Percentiles rank a stretch among this genome's conserved stretches.
phyloP scores from a whole-genome alignment of 2,113 vertebrate species.

The Elaphurus davidianus region DNA sequence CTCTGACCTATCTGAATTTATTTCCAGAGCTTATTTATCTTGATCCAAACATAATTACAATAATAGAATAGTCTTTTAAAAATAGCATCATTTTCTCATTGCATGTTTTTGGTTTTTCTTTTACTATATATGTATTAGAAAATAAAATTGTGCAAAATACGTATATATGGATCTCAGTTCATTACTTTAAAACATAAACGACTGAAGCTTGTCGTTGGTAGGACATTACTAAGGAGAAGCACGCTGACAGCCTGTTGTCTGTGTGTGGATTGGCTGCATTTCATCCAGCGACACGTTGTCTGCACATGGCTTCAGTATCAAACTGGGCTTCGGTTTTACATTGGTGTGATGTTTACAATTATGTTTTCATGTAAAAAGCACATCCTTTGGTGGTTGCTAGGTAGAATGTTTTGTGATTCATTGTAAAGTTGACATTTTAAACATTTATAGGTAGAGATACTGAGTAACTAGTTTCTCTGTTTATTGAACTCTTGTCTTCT shows the following conservation, averaged over 20 bases:
- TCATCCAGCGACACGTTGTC: neutral
- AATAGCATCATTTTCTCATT: neutral
- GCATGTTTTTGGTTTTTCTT: neutral
- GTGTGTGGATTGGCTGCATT: neutral
- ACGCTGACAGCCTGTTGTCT: neutral
- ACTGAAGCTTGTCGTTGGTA: neutral
- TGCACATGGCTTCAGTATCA: neutral
- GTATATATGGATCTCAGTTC: neutral
- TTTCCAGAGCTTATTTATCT: neutral
- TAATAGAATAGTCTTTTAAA: neutral
- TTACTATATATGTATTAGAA: neutral
- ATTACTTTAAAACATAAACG: neutral
- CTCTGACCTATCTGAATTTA: neutral
- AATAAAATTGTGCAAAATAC: neutral
- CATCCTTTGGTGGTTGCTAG: neutral
- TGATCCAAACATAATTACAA: neutral
- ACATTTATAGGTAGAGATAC: neutral
- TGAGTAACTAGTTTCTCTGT: neutral
- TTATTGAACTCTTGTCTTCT: neutral
- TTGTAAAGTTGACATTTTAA: slow-evolving; percentile 36
- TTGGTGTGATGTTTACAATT: neutral
- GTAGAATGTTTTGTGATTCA: neutral
- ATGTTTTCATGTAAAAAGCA: neutral
- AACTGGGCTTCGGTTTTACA: neutral
- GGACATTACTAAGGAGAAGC: neutral